Evolutionary conservation across 2,113 vertebrate species (phyloP).

Genomic region (Cavia aperea): DNA sequence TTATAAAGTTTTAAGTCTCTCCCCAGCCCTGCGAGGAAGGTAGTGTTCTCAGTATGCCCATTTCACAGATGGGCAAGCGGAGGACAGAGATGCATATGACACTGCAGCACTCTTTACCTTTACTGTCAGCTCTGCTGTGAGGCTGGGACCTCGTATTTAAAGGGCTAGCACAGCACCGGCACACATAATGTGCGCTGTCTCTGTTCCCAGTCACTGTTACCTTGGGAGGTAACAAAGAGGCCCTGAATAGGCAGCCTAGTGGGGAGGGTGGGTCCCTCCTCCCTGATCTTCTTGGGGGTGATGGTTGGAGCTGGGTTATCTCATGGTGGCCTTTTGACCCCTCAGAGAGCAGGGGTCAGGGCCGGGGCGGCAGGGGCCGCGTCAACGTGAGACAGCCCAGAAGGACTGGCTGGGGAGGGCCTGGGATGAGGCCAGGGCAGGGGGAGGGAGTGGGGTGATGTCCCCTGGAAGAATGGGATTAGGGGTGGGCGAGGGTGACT

Average conservation of each 20-base stretch:
- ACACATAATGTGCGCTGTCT: accelerated
- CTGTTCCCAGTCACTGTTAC: neutral
- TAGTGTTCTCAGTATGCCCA: neutral
- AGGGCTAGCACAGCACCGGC: neutral
- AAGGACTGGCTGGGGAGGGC: neutral
- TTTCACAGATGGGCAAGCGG: neutral
- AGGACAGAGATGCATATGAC: neutral
- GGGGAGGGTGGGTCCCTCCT: neutral
- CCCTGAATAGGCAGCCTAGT: neutral
- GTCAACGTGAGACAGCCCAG: constrained; percentile 63
- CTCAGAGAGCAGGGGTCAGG: neutral
- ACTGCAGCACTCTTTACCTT: neutral
- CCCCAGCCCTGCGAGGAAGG: neutral
- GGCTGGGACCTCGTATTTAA: accelerated
- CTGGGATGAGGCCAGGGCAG: neutral
- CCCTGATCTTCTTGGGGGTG: neutral
- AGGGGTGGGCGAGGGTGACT: no score
- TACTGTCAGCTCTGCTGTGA: neutral
- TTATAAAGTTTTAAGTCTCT: neutral
- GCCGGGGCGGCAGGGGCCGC: constrained; percentile 39
- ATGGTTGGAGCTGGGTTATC: neutral
- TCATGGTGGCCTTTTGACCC: neutral
- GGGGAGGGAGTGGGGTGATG: accelerated
- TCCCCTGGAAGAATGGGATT: neutral
- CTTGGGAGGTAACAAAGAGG: neutral